These are phyloP conservation scores for Catagonus wagneri DNA, from an alignment of 2,113 vertebrate species.

Conservation along the genomic window DNA sequence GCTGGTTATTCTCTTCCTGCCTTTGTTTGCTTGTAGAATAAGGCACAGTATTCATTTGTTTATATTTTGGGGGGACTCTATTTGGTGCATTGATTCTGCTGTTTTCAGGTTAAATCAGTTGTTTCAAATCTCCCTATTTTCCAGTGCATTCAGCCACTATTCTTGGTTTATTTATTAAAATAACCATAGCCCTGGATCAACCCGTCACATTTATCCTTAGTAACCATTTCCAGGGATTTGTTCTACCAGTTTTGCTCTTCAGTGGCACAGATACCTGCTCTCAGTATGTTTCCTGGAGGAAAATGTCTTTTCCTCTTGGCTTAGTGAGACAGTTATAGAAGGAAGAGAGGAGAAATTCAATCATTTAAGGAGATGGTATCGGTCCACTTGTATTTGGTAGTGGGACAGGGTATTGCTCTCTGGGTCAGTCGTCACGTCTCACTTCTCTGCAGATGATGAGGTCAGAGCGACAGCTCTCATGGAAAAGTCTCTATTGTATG, in stretches of 20 bases:
- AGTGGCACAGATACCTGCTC: not conserved
- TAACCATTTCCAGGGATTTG: not conserved
- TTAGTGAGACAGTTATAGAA: not conserved
- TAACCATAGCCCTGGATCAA: not conserved
- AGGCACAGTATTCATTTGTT: not conserved
- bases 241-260: not conserved
- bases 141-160: not conserved
- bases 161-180: conserved; percentile 38
- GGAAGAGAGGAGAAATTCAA: not conserved
- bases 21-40: not conserved
- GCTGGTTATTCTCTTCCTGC: not conserved
- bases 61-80: not conserved
- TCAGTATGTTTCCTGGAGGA: not conserved
- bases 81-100: not conserved
- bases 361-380: not conserved
- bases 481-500: not conserved
- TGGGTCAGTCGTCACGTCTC: not conserved
- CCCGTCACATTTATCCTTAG: conserved; percentile 3
- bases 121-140: not conserved
- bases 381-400: too few species aligned
- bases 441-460: not conserved
- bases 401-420: not conserved
- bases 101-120: conserved; percentile 40
- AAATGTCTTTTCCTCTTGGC: not conserved
- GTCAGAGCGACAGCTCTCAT: not conserved